Conservation (phyloP, 1,140 invertebrate species). For the Drosophila ananassae region DNA sequence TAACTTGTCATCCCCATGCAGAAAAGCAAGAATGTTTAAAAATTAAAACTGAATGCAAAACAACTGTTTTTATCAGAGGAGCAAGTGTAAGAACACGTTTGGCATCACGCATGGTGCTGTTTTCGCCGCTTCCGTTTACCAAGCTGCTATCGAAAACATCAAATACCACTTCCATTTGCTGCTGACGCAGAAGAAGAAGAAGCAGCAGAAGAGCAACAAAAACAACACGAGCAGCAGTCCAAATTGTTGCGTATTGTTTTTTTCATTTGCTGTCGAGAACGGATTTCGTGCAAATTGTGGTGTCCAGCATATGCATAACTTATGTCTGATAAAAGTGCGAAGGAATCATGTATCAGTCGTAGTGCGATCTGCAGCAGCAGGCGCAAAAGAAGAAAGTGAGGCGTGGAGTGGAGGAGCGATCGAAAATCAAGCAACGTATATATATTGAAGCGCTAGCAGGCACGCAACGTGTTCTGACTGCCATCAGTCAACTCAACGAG, state of each 20-base stretch:
- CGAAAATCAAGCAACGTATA: constrained; percentile 37
- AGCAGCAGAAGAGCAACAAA: constrained; percentile 19
- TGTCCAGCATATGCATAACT: constrained; percentile 75
- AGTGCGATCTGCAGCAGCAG: constrained; percentile 78
- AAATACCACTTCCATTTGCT: constrained; percentile 12
- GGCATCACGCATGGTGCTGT: neutral
- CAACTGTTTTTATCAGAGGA: neutral
- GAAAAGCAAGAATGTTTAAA: constrained; percentile 3
- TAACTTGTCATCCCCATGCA: constrained; percentile 1
- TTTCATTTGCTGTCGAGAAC: constrained; percentile 42
- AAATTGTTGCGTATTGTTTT: constrained; percentile 77
- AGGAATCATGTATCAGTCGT: constrained; percentile 74
- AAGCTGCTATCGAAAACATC: constrained; percentile 16
- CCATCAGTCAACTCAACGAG: constrained; percentile 20
- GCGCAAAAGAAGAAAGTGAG: constrained; percentile 78
- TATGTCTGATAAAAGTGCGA: constrained; percentile 77
- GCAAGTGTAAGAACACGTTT: neutral
- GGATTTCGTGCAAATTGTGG: constrained; percentile 57
- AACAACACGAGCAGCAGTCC: constrained; percentile 32
- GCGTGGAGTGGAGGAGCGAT: constrained; percentile 30
- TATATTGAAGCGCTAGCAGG: constrained; percentile 22
- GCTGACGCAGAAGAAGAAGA: constrained; percentile 32
- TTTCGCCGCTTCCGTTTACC: neutral
- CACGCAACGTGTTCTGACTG: constrained; percentile 59
- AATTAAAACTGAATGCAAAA: neutral